Evolutionary conservation across 2,113 vertebrate genomes (phyloP), one percentile per base, ranked within the genome.

Genomic region (Notarius quadriscutis): DNA sequence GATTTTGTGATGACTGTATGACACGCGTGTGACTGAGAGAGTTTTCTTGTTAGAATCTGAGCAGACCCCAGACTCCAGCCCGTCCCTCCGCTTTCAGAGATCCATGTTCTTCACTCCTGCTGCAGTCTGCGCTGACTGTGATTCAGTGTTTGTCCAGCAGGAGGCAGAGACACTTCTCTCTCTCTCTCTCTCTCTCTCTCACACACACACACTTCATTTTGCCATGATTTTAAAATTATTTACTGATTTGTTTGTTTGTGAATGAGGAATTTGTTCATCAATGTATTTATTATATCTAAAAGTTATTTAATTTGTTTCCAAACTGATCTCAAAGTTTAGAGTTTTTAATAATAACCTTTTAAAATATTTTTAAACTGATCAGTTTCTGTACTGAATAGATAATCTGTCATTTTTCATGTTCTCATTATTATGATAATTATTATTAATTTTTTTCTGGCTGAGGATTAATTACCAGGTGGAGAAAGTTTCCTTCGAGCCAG

Each of bases 401-500:
- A 10, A 20, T n/a, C 20, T 25, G 48, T 77, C 51, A 10, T 5
- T 50, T 50, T 5, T 25, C 22, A 25, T 53, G 1, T 53, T 53
- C 51, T 53, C 7, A 53, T 53, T 53, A 25, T 55, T 14, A 55
- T 55, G 14, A 62, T 69, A 30, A 67, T 51, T 65, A 50, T 65
- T n/a, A 17, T n/a, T 82, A 12, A 12, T 27, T 14, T 84, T 50
- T 41, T 41, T 41, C 34, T 3, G 34, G 34, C 34, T 41, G 34
- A 41, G 34, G 34, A 2, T 41, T 84, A 72, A 95, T 97, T 91
- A 99, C 98, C 97, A 97, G 92, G 88, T 98, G 95, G 63, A 99
- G 92, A 78, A 87, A 90, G 92, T 98, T 92, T 3, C 95, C 97
- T 65, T 98, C 97, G 85, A 97, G 90, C 97, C 96, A 98, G 93